A percentile compares a stretch with the other conserved stretches of the same genome.
phyloP scores from a whole-genome alignment of 2,797 vertebrate species.

The Takifugu rubripes region DNA sequence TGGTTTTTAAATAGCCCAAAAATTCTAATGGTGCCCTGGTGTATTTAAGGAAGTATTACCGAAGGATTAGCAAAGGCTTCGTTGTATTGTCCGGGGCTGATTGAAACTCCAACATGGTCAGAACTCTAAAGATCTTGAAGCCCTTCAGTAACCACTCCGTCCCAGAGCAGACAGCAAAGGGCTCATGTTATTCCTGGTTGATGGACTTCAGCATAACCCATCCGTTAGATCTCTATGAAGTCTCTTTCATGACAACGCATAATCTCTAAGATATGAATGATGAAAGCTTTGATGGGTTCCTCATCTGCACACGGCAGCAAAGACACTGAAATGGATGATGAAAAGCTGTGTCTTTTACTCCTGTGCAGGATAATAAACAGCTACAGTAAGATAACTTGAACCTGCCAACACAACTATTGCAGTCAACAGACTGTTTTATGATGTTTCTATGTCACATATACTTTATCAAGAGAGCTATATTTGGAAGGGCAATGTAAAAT shows the following conservation, averaged over 20 bases:
- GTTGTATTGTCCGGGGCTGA: conserved; percentile 18
- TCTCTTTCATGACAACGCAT: no score
- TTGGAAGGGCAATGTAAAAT: no score
- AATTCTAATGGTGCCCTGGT: conserved; percentile 31
- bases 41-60: conserved; percentile 41
- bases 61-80: conserved; percentile 35
- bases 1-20: conserved; percentile 12
- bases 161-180: conserved; percentile 30
- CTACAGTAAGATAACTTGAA: no score
- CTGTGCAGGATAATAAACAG: no score
- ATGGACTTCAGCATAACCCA: conserved; percentile 37
- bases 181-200: conserved; percentile 43
- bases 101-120: conserved; percentile 28
- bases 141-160: conserved; percentile 19
- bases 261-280: neutral
- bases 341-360: no score
- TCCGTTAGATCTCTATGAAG: conserved; percentile 12
- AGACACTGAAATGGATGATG: no score
- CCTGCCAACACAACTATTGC: no score
- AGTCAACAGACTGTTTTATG: no score
- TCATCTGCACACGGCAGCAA: no score
- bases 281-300: conserved; percentile 2
- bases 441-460: no score
- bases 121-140: conserved; percentile 37
- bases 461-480: no score